Conservation (phyloP, 1,140 invertebrate species). For the Lepidurus apus region DNA sequence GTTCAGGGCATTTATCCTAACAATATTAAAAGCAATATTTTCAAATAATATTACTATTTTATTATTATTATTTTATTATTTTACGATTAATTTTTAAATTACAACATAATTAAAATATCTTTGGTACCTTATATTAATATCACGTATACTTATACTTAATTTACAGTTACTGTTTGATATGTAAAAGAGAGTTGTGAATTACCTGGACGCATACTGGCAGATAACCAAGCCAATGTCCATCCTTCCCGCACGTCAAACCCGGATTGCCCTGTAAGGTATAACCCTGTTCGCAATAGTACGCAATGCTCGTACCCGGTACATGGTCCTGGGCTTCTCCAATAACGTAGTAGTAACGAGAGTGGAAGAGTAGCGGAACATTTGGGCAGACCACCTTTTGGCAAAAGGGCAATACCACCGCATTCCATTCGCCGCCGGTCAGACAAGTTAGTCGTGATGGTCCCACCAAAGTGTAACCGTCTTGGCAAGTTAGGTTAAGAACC, state of each 20-base stretch:
- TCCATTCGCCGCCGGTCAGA: constrained; percentile 43
- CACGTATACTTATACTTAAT: neutral
- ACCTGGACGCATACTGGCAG: neutral
- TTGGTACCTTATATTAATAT: neutral
- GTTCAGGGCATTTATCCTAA: neutral
- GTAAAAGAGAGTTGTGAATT: neutral
- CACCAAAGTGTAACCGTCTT: constrained; percentile 45
- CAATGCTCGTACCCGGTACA: neutral
- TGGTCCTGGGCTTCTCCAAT: neutral
- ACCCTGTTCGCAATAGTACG: neutral
- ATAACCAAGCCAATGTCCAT: neutral
- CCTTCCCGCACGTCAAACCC: neutral
- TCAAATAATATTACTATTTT: too few relatives aligned
- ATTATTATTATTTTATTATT: too few relatives aligned
- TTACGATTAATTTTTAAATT: too few relatives aligned
- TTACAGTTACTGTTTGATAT: too few relatives aligned
- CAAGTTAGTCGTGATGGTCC: constrained; percentile 41
- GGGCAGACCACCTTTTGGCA: neutral
- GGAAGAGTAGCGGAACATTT: neutral
- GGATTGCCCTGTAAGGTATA: neutral
- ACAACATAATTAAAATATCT: neutral
- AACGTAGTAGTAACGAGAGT: neutral
- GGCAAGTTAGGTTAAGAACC: constrained; percentile 43
- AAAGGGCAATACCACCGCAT: constrained; percentile 30
- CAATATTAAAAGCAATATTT: too few relatives aligned